phyloP scores from a whole-genome alignment of 2,797 vertebrate genomes.

The Neomorphus geoffroyi region DNA sequence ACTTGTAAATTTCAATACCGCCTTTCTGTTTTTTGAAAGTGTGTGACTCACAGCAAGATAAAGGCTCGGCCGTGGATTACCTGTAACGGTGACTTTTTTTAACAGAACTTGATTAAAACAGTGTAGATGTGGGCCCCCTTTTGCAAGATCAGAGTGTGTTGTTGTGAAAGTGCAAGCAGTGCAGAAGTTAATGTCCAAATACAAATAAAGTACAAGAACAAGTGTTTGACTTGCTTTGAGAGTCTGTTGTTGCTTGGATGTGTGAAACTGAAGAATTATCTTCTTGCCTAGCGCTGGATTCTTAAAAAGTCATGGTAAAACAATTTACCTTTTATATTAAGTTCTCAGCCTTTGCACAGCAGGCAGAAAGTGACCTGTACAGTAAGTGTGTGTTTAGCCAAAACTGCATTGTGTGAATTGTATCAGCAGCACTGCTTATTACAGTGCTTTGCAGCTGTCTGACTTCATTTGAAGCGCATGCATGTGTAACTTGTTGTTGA shows the following conservation, averaged over 20 bases:
- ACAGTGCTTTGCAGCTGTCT: slow-evolving; percentile 66
- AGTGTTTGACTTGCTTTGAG: background rate
- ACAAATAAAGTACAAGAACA: background rate
- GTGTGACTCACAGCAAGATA: background rate
- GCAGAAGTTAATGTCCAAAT: background rate
- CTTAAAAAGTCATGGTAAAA: background rate
- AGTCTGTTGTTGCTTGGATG: background rate
- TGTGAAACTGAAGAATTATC: background rate
- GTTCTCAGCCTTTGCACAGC: background rate
- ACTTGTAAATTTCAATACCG: background rate
- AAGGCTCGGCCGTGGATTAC: background rate
- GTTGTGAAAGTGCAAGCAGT: background rate
- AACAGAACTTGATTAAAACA: background rate
- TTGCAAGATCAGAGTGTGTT: background rate
- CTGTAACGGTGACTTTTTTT: background rate
- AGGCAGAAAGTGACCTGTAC: slow-evolving; percentile 31
- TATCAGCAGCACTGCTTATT: slow-evolving; percentile 28
- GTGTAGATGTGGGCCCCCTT: background rate
- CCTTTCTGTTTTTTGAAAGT: background rate
- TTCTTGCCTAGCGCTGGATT: background rate
- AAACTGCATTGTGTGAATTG: slow-evolving; percentile 32
- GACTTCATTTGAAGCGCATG: slow-evolving; percentile 60
- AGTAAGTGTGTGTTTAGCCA: slow-evolving; percentile 1
- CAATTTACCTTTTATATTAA: background rate
- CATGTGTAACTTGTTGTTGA: slow-evolving; percentile 49